Evolutionary conservation across 2,888 invertebrate species (phyloP), one percentile per base, ranked within the genome.

Genomic region (Cactoblastis cactorum): DNA sequence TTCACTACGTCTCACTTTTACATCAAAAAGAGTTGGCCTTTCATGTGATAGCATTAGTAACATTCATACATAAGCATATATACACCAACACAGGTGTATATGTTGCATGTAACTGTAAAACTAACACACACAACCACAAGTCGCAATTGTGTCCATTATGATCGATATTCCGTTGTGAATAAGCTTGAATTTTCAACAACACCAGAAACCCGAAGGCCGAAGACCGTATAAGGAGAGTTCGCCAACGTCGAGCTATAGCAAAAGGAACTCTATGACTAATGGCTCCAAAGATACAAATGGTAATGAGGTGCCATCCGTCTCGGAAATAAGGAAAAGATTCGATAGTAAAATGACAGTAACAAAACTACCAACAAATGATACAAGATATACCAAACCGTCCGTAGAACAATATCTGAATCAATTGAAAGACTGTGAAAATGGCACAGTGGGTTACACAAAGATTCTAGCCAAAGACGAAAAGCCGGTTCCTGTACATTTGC

Each of bases 201-300:
- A 77, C 71, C 83, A 85, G 88, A 87, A 77, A 76, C 83, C 83
- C 19, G 88, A 90, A 74, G 74, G 86, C 66, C 75, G 86, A 77
- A 76, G 78, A 56, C 48, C 54, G 9, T 83, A 82, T 71, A 87
- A 87, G 71, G 88, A 85, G 56, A 73, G 65, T 48, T 82, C 87
- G 14, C 80, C 87, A 15, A 69, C 77, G 45, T 60, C 76, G 28
- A 69, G 78, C 63, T 84, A 83, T 80, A 74, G 72, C 69, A 84
- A 86, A 69, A 69, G 82, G 49, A 72, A 65, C 65, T 80, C 82
- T 48, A 77, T 83, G 77, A 62, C 74, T 18, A 87, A 90, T 62
- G 90, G 90, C 37, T 71, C 79, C 43, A 91, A 91, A 61, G 92
- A 92, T 68, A 90, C 86, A 57, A 92, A 93, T 68, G 92, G 92